A percentile compares a stretch with the other conserved stretches of the same genome.
These are phyloP conservation scores for Nebria brevicollis DNA, from an alignment of 2,888 invertebrate genomes.

Conservation along the genomic window DNA sequence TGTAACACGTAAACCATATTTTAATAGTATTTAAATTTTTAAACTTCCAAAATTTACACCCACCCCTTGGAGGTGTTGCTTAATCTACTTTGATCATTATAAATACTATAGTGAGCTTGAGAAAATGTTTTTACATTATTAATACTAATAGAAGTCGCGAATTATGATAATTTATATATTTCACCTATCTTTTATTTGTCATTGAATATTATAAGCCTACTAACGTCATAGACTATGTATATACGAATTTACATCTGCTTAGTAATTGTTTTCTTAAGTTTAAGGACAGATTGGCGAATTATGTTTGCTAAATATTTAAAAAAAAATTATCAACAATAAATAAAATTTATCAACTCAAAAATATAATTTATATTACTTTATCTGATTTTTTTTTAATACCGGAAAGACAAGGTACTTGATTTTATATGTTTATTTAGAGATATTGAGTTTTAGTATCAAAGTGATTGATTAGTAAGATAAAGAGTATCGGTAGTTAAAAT, in stretches of 20 bases:
- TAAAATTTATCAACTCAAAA: background rate
- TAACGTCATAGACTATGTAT: conserved; percentile 30
- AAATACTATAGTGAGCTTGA: no score
- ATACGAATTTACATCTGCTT: conserved; percentile 31
- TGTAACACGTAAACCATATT: background rate
- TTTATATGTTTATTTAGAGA: background rate
- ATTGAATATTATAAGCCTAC: conserved; percentile 26
- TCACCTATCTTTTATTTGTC: conserved; percentile 9
- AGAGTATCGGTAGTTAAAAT: background rate
- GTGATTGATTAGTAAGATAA: background rate
- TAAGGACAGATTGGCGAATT: conserved; percentile 13
- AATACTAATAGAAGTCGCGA: background rate
- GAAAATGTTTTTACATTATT: no score
- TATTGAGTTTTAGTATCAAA: background rate
- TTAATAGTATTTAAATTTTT: background rate
- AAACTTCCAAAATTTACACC: no score
- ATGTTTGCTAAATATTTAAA: conserved; percentile 11
- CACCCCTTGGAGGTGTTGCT: no score
- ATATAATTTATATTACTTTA: background rate
- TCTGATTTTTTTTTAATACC: background rate
- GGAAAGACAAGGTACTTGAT: background rate
- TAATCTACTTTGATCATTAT: no score
- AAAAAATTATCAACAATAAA: conserved; percentile 4
- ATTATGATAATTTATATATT: background rate
- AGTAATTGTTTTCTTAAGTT: conserved; percentile 33